Percentiles rank a stretch among this genome's conserved stretches.
Evolutionary conservation across 2,797 vertebrate genomes (phyloP).

Genomic region (Gadopsis bispinosus): DNA sequence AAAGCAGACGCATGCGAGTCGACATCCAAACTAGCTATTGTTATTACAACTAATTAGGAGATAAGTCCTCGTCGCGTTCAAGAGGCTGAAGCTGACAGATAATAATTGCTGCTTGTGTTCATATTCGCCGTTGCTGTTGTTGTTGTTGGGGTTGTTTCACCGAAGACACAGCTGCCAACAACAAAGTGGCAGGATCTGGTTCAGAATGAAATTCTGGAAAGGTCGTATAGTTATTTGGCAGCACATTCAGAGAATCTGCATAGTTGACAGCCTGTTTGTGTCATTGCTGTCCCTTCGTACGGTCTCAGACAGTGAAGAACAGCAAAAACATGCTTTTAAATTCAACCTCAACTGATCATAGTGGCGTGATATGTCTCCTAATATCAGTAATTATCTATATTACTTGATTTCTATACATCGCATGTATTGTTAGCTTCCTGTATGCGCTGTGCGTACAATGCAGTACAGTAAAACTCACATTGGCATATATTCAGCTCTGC

Average conservation of each 20-base stretch:
- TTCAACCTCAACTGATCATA: neutral
- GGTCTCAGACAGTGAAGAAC: neutral
- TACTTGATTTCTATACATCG: constrained; percentile 14
- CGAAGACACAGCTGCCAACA: constrained; percentile 58
- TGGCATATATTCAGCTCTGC: constrained; percentile 13
- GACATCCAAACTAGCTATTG: constrained; percentile 43
- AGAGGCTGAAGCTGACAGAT: constrained; percentile 67
- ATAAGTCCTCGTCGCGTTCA: constrained; percentile 52
- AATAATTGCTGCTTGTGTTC: constrained; percentile 57
- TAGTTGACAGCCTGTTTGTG: constrained; percentile 43
- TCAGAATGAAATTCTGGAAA: constrained; percentile 40
- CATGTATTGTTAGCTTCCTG: constrained; percentile 5
- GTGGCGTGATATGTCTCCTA: neutral
- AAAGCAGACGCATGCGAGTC: constrained; percentile 42
- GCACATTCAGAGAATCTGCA: constrained; percentile 12
- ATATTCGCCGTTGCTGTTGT: constrained; percentile 60
- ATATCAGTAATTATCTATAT: constrained; percentile 23
- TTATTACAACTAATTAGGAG: constrained; percentile 73
- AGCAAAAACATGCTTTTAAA: constrained; percentile 11
- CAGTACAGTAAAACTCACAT: neutral
- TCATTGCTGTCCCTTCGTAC: neutral
- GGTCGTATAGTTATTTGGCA: constrained; percentile 51
- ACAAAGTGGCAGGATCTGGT: constrained; percentile 47
- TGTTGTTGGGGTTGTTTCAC: constrained; percentile 38
- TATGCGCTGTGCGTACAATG: neutral